Percentiles rank a stretch among this genome's conserved stretches.
phyloP scores from a whole-genome alignment of 2,113 vertebrate species.

The Octodon degus region DNA sequence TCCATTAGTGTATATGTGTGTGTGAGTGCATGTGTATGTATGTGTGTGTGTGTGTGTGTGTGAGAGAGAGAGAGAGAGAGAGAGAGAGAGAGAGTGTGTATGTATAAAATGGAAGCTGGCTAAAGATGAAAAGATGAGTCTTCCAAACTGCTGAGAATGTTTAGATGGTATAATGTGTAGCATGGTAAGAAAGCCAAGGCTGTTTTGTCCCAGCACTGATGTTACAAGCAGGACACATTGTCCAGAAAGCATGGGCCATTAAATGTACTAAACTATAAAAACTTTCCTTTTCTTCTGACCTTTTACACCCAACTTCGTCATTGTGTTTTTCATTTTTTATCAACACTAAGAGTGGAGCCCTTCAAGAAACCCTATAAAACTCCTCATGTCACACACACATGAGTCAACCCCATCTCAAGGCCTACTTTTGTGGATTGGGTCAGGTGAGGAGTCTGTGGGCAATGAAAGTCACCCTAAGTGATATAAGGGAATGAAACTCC shows the following conservation, averaged over 20 bases:
- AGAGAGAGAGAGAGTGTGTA: no score
- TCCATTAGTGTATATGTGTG: no score
- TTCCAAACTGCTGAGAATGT: background rate
- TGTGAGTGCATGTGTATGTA: background rate
- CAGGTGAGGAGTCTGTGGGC: background rate
- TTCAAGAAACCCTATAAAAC: background rate
- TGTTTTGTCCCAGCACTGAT: background rate
- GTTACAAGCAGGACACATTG: background rate
- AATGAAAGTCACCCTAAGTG: background rate
- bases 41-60: background rate
- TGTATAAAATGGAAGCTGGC: background rate
- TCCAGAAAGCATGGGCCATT: background rate
- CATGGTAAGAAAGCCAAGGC: background rate
- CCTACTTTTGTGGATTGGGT: background rate
- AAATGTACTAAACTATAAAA: background rate
- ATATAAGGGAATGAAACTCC: background rate
- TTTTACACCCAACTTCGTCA: background rate
- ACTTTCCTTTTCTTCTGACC: background rate
- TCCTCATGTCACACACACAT: background rate
- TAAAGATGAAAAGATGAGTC: background rate
- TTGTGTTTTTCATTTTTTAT: conserved; percentile 15
- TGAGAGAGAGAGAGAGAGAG: no score
- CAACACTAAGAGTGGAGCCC: background rate
- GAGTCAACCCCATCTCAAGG: background rate
- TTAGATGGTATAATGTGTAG: no score